A percentile compares a stretch with the other conserved stretches of the same genome.
phyloP scores from a whole-genome alignment of 1,140 invertebrate genomes.

The Drosophila kikkawai region DNA sequence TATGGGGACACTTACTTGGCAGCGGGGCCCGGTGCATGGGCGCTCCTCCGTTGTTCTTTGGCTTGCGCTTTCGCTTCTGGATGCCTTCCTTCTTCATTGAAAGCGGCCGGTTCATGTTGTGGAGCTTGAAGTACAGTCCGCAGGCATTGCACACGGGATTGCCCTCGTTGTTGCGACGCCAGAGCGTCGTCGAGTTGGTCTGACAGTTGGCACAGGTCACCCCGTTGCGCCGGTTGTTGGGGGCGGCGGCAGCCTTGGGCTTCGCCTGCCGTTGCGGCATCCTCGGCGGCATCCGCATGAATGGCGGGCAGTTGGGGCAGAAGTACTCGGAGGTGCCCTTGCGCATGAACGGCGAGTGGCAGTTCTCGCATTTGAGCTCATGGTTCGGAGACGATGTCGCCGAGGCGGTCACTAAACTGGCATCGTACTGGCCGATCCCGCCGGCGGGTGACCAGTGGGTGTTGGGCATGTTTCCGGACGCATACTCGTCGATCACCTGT shows the following conservation, averaged over 20 bases:
- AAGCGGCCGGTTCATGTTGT: conserved; percentile 94
- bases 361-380: conserved; percentile 69
- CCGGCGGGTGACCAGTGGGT: conserved; percentile 60
- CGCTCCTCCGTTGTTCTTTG: conserved; percentile 88
- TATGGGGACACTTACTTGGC: conserved; percentile 66
- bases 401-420: conserved; percentile 41
- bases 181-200: conserved; percentile 95
- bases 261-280: conserved; percentile 70
- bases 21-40: conserved; percentile 74
- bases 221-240: conserved; percentile 89
- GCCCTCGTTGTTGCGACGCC: conserved; percentile 94
- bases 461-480: conserved; percentile 54
- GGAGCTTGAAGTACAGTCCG: conserved; percentile 96
- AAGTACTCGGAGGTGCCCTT: conserved; percentile 55
- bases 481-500: conserved; percentile 79
- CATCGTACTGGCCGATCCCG: conserved; percentile 62
- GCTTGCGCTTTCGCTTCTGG: conserved; percentile 96
- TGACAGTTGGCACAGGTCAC: conserved; percentile 96
- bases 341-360: conserved; percentile 53
- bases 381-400: conserved; percentile 46
- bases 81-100: conserved; percentile 99
- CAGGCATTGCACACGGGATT: conserved; percentile 98
- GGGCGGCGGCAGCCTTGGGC: conserved; percentile 68
- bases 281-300: conserved; percentile 33
- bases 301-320: conserved; percentile 58